phyloP scores from a whole-genome alignment of 2,888 invertebrate species.

The Eupithecia subumbrata region DNA sequence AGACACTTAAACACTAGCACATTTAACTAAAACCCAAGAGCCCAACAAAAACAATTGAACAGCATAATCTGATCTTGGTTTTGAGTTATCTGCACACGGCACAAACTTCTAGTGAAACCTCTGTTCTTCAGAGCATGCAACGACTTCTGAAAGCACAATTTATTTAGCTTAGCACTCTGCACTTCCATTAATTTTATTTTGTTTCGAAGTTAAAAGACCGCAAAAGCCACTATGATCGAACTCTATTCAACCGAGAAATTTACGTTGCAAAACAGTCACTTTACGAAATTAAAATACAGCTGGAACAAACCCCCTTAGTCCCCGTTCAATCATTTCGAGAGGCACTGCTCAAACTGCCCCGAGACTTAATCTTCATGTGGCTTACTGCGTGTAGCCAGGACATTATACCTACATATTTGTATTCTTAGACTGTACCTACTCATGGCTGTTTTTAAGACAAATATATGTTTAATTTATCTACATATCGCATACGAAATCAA shows the following conservation, averaged over 20 bases:
- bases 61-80: constrained; percentile 54
- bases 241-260: constrained; percentile 65
- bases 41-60: constrained; percentile 50
- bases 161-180: constrained; percentile 47
- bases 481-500: background rate
- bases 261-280: constrained; percentile 80
- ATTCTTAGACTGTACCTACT: background rate
- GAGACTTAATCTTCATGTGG: constrained; percentile 63
- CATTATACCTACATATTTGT: constrained; percentile 46
- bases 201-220: constrained; percentile 57
- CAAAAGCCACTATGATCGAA: constrained; percentile 58
- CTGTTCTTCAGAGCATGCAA: constrained; percentile 53
- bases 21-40: constrained; percentile 70
- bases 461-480: background rate
- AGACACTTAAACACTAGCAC: constrained; percentile 71
- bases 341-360: constrained; percentile 72
- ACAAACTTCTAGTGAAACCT: constrained; percentile 41
- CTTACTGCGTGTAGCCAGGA: constrained; percentile 56
- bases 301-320: constrained; percentile 76
- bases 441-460: background rate
- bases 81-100: constrained; percentile 47
- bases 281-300: constrained; percentile 82
- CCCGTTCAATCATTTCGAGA: constrained; percentile 82
- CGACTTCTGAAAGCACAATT: constrained; percentile 49
- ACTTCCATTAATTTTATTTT: constrained; percentile 49